These are phyloP conservation scores for Thymelicus sylvestris DNA, from an alignment of 2,888 invertebrate genomes.

Conservation along the genomic window DNA sequence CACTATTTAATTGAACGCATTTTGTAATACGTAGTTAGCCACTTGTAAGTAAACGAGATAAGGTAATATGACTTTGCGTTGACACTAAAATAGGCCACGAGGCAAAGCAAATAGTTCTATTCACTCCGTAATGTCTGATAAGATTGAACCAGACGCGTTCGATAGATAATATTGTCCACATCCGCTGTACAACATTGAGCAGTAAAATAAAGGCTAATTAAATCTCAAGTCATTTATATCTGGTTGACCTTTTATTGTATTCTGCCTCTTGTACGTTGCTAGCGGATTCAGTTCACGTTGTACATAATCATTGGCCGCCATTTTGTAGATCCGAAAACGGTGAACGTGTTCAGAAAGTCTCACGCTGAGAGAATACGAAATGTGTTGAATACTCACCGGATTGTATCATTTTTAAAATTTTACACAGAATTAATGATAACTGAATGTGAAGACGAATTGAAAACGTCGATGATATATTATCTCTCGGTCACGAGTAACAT, in stretches of 20 bases:
- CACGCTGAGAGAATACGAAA: slow-evolving; percentile 14
- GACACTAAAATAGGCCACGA: slow-evolving; percentile 20
- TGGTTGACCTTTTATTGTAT: slow-evolving; percentile 33
- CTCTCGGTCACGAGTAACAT: slow-evolving; percentile 60
- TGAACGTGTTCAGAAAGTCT: slow-evolving; percentile 21
- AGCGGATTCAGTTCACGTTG: slow-evolving; percentile 23
- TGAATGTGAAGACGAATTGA: slow-evolving; percentile 1
- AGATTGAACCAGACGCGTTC: neutral
- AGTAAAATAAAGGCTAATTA: slow-evolving; percentile 24
- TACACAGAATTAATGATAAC: neutral
- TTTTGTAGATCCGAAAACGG: slow-evolving; percentile 27
- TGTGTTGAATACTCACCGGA: neutral
- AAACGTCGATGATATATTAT: slow-evolving; percentile 46
- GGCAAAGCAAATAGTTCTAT: slow-evolving; percentile 16
- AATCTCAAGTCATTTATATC: slow-evolving; percentile 24
- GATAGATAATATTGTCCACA: slow-evolving; percentile 14
- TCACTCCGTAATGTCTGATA: slow-evolving; percentile 3
- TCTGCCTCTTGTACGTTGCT: neutral
- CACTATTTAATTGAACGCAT: slow-evolving; percentile 25
- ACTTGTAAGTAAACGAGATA: slow-evolving; percentile 23
- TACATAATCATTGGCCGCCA: slow-evolving; percentile 29
- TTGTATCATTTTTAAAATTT: neutral
- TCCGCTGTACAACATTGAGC: slow-evolving; percentile 22
- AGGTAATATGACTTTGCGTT: slow-evolving; percentile 6
- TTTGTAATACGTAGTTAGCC: slow-evolving; percentile 24